Base-by-base conservation (phyloP, 2,113 vertebrate genomes). In the Verasper variegatus region DNA sequence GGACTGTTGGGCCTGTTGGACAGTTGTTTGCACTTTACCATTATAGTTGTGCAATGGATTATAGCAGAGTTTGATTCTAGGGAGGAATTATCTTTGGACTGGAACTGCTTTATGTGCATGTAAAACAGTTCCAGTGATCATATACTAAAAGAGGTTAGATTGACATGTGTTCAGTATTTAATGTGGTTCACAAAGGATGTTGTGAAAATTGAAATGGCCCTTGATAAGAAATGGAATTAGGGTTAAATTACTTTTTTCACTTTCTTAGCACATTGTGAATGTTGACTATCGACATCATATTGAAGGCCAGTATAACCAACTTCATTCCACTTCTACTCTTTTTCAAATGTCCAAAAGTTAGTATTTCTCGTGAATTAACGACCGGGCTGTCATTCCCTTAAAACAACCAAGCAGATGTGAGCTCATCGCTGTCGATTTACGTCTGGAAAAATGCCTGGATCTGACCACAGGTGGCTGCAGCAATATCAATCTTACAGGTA, bases 381-480 rank as follows among this genome's bases (percentile, higher is more conserved):
- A 17, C 58, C 14, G 58, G 18, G 24, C 40, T 57, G 57, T 74
- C 40, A 57, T 70, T 26, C 65, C 20, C 26, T 69, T 40, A 20
- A 68, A 80, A 71, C 5, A 27, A 62, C 12, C 7, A 31, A 88
- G 68, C 90, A 93, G 90, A 88, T 92, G 89, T 81, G 78, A 15
- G 47, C 78, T 76, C 40, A 81, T 78, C 26, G 21, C 54, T 69
- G 76, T 80, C 59, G 45, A 87, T 91, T 86, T 82, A 82, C 68
- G 62, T 80, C 60, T 89, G 76, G 73, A 55, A 78, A 76, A 76
- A 15, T 17, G 66, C 71, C 81, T 73, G 69, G 59, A 90, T 70
- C 54, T 74, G 75, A 88, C 66, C 86, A 70, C 87, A 82, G 89
- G 88, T 85, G 89, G 81, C 68, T 59, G 79, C 56, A 8, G 79